Evolutionary conservation across 2,797 vertebrate species (phyloP), one percentile per base, ranked within the genome.

Genomic region (Hafferia zeledoni): DNA sequence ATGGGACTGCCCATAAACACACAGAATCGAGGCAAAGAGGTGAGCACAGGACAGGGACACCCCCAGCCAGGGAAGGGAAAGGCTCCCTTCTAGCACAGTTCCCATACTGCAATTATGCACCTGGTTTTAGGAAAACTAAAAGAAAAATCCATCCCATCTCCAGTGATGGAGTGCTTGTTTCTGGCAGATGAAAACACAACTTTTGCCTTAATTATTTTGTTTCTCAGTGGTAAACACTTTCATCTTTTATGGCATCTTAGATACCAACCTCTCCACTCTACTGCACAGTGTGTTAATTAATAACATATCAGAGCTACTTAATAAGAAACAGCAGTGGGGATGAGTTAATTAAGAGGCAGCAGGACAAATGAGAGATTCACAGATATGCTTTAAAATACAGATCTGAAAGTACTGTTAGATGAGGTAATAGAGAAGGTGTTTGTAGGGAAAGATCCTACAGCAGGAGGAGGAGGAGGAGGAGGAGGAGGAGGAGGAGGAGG

Each of bases 281-380:
- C 63, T 16, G 60, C 90, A 30, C 64, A 67, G 61, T 15, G 67
- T 19, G 41, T 76, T 94, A 95, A 96, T 95, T 95, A 95, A 94
- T 77, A 49, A 89, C 65, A 7, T 37, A 87, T 82, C 92, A 83
- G 85, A 86, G 57, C 68, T 23, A 31, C 59, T 43, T 72, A 83
- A 88, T 76, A 84, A 61, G 88, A 89, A 82, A 56, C 59, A 76
- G 67, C 86, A 70, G 92, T 5, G 7, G 59, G 74, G 77, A 89
- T 22, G 74, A 87, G 68, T 89, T 95, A 93, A 95, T 94, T 92
- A 93, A 95, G 76, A 89, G 86, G 31, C 69, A 88, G 50, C n/a
- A 55, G 78, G 78, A 90, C 25, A 56, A 72, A 90, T 33, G 61
- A 83, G 59, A 59, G 67, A 49, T 46, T 78, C 84, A 56, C 33